Conservation (phyloP, 2,797 vertebrate genomes). For the Amblyopsis hoosieri region DNA sequence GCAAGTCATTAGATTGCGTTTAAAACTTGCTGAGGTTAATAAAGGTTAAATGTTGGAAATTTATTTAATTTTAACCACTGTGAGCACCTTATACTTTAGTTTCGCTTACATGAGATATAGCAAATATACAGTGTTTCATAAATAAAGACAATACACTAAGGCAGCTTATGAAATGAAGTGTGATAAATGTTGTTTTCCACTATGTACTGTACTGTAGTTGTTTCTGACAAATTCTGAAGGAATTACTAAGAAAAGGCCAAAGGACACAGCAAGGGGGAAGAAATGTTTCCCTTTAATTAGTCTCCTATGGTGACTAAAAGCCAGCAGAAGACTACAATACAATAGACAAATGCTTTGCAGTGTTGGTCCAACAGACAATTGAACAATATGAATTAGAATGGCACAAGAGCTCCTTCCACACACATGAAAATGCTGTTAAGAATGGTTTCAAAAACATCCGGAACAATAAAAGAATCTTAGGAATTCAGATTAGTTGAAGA, state of each 20-base stretch:
- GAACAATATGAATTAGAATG: background rate
- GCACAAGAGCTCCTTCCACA: too few relatives aligned
- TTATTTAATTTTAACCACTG: constrained; percentile 33
- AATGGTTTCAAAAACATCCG: too few relatives aligned
- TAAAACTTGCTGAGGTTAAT: constrained; percentile 7
- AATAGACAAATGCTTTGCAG: background rate
- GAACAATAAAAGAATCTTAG: too few relatives aligned
- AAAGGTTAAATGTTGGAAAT: constrained; percentile 1
- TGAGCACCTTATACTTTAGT: background rate
- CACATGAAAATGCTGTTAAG: too few relatives aligned
- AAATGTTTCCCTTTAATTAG: constrained; percentile 4
- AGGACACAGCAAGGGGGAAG: constrained; percentile 7
- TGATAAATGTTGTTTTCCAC: too few relatives aligned
- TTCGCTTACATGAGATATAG: background rate
- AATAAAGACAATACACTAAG: too few relatives aligned
- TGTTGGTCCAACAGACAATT: background rate
- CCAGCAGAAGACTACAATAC: background rate
- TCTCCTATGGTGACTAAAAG: background rate
- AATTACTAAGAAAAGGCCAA: background rate
- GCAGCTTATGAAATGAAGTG: too few relatives aligned
- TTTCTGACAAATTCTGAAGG: background rate
- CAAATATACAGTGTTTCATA: too few relatives aligned
- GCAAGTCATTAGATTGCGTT: constrained; percentile 4
- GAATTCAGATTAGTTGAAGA: too few relatives aligned
- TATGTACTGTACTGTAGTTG: too few relatives aligned